Evolutionary conservation across 1,140 invertebrate species (phyloP), one percentile per base, ranked within the genome.

Genomic region (Proales similis): DNA sequence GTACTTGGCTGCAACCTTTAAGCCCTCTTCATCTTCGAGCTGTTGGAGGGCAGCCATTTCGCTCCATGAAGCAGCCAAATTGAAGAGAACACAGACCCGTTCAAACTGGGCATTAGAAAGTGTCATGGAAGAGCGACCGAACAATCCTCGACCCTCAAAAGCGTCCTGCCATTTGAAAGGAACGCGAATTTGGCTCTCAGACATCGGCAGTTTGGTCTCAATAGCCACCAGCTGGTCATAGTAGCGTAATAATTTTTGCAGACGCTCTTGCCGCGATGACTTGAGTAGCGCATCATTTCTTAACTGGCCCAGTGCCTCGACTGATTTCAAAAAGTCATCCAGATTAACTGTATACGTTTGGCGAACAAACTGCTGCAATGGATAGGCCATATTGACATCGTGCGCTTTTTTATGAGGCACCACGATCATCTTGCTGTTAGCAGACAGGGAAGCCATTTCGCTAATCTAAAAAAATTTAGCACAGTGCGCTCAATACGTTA

Each of bases 111-210:
- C 68, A 63, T 75, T 72, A 95, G 89, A 91, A 61, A 96, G 78
- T 74, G 88, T 84, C 20, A 36, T 17, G 22, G 19, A 17, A 33
- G 39, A 46, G 53, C 87, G 87, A 63, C 87, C 87, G 79, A 98
- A 95, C 65, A 97, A 82, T 4, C 87, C 86, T 38, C 88, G 88
- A 71, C 89, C 90, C 72, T 95, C 90, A 78, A 99, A 98, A 2
- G 94, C 93, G 85, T 98, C 92, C 76, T 94, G 94, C 93, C 94
- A 99, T 74, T 97, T 98, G 70, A 99, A 99, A 26, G 89, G 70
- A 11, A 77, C 68, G 46, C 74, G 66, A 24, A 76, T 73, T 70
- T 78, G 75, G 65, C 79, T 75, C 65, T 81, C 90, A 65, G 88
- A 83, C 2, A 89, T 81, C 12, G 92, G 89, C 66, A 98, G 85